These are phyloP conservation scores for Pseudomyrmex flavicornis DNA, from an alignment of 1,140 invertebrate species.

Conservation along the genomic window DNA sequence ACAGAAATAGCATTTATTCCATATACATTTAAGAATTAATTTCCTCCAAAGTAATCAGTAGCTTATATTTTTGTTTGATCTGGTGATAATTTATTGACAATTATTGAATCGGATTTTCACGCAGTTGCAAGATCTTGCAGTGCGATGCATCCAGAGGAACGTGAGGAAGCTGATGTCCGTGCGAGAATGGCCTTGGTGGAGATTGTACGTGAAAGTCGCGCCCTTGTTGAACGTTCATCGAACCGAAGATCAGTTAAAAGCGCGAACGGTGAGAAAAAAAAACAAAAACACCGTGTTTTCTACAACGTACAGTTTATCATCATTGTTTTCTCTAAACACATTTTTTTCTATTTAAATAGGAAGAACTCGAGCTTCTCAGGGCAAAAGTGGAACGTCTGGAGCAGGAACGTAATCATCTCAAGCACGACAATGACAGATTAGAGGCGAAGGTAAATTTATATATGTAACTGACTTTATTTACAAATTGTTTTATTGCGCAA, in stretches of 20 bases:
- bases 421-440: conserved; percentile 94
- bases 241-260: conserved; percentile 94
- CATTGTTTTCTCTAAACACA: conserved; percentile 21
- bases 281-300: background rate
- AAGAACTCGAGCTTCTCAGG: conserved; percentile 93
- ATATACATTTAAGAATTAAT: background rate
- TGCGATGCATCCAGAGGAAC: conserved; percentile 96
- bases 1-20: background rate
- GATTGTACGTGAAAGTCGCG: conserved; percentile 94
- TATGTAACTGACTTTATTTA: background rate
- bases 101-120: conserved; percentile 58
- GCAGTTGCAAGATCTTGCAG: conserved; percentile 93
- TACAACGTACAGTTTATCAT: background rate
- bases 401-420: conserved; percentile 92
- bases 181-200: conserved; percentile 98
- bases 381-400: conserved; percentile 94
- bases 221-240: conserved; percentile 96
- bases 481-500: background rate
- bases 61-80: background rate
- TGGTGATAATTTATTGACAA: background rate
- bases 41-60: background rate
- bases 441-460: conserved; percentile 93
- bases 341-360: conserved; percentile 84
- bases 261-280: conserved; percentile 88
- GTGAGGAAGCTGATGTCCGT: conserved; percentile 95